Evolutionary conservation across 2,797 vertebrate genomes (phyloP).

Genomic region (Anguilla megastoma): DNA sequence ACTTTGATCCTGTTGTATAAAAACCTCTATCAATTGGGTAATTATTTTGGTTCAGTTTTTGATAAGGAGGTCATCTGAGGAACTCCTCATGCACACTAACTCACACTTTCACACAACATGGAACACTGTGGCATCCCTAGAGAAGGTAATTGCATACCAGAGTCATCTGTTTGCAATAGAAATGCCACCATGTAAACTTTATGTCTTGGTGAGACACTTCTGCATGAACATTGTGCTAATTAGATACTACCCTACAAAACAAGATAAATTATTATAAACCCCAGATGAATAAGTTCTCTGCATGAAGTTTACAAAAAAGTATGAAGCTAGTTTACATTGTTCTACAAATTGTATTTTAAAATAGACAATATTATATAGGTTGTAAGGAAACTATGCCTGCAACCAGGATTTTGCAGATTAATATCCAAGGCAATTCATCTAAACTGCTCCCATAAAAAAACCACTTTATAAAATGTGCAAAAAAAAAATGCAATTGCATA

Average conservation of each 20-base stretch:
- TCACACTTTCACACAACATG: not conserved
- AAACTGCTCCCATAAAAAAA: not conserved
- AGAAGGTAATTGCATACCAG: slow-evolving; percentile 10
- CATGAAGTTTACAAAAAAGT: not conserved
- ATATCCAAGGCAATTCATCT: not conserved
- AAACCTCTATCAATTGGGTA: not conserved
- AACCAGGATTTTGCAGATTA: not conserved
- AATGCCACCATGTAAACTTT: not conserved
- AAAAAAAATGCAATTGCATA: not conserved
- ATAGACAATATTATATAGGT: not conserved
- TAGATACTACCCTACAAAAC: not conserved
- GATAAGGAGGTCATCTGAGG: not conserved
- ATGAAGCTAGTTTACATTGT: not conserved
- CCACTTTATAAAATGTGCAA: not conserved
- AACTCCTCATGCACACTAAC: not conserved
- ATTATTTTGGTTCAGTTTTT: slow-evolving; percentile 2
- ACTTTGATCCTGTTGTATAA: not conserved
- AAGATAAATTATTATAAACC: not conserved
- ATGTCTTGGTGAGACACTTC: not conserved
- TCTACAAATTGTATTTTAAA: not conserved
- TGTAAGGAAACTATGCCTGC: not conserved
- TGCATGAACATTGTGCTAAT: not conserved
- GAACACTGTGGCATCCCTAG: not conserved
- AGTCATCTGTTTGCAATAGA: slow-evolving; percentile 10
- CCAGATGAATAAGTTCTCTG: not conserved